phyloP scores from a whole-genome alignment of 2,888 invertebrate species.

The Lepidocyrtinus sp. region DNA sequence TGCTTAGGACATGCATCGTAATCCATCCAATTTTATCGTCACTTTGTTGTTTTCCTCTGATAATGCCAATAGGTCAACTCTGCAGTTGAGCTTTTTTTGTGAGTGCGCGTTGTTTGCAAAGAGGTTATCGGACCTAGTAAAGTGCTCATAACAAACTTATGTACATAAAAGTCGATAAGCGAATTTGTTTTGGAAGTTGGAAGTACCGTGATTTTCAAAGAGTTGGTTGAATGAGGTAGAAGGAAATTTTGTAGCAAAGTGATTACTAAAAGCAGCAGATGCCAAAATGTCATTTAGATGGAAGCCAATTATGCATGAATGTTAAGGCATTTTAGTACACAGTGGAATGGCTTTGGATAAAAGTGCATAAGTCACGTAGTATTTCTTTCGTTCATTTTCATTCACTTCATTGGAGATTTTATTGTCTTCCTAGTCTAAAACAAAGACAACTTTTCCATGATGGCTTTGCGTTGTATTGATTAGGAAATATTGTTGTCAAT shows the following conservation, averaged over 20 bases:
- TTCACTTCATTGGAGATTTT: not conserved
- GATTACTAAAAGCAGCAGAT: not conserved
- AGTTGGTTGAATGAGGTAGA: no score
- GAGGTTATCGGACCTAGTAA: not conserved
- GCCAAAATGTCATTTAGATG: slow-evolving; percentile 1
- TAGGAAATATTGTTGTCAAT: not conserved
- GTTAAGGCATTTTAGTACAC: not conserved
- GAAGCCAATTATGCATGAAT: not conserved
- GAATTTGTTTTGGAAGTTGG: not conserved
- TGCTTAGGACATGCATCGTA: no score
- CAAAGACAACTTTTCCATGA: not conserved
- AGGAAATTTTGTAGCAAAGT: no score
- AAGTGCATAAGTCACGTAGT: not conserved
- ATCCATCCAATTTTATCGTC: no score
- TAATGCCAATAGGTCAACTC: no score
- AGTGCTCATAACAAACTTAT: not conserved
- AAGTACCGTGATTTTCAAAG: not conserved
- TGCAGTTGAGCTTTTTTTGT: no score
- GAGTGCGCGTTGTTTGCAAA: no score
- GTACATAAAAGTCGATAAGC: not conserved
- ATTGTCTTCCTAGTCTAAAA: not conserved
- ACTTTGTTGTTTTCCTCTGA: no score
- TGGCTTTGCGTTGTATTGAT: not conserved
- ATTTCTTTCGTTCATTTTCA: not conserved
- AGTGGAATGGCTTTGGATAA: not conserved